Evolutionary conservation across 2,888 invertebrate species (phyloP), one percentile per base, ranked within the genome.

Genomic region (Caprella mutica): DNA sequence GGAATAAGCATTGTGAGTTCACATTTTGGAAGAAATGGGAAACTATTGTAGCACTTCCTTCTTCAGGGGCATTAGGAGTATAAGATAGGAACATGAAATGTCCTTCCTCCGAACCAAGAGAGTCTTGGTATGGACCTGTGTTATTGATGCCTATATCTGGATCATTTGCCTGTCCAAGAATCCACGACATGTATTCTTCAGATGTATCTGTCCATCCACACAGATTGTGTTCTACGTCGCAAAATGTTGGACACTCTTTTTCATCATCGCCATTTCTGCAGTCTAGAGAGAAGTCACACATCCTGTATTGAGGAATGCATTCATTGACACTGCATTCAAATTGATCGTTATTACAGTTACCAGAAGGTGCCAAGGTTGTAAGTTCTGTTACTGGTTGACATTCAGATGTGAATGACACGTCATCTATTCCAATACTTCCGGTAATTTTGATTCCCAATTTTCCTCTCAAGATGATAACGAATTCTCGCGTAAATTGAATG

Each of bases 231-330:
- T 59, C 59, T 53, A 59, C 56, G 40, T 52, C 40, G 24, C 59
- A 59, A 6, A 2, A 19, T 17, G 38, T 19, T 19, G 56, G 56
- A 35, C 59, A 59, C 9, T 21, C 14, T 4, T 42, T 1, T 26
- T 59, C 59, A 50, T 59, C 59, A 40, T 39, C 46, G 9, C 9
- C 14, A 42, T 59, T 53, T 12, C 14, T 5, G 35, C 59, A 59
- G 17, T 56, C 56, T 35, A 44, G 40, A 2, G 43, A 39, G 29
- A 59, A 59, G 23, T 59, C 55, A 56, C 59, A 59, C 4, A 52
- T 50, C 5, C 35, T 48, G n/a, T 29, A 21, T 5, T 48, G 19
- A 12, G 52, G 27, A 17, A 59, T 56, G 26, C 59, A 59, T 9
- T 27, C 14, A 8, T 29, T 27, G 24, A 26, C 33, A 1, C 39